Percentiles rank a stretch among this genome's conserved stretches.
These are phyloP conservation scores for Hypothenemus hampei DNA, from an alignment of 1,140 invertebrate species.

Conservation along the genomic window DNA sequence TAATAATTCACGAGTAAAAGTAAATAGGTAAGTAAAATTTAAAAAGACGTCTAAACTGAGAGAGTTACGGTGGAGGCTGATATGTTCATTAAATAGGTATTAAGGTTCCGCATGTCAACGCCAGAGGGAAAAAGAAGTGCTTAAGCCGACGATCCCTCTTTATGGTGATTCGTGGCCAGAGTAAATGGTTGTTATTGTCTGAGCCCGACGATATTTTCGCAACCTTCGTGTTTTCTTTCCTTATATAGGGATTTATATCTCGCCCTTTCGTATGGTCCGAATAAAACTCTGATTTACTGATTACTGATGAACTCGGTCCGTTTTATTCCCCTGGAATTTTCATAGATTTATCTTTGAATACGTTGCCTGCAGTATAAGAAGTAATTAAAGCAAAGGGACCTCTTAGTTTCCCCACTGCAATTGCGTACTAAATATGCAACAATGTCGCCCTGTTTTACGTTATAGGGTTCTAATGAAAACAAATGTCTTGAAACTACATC, in stretches of 20 bases:
- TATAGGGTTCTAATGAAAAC: conserved; percentile 21
- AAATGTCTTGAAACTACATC: conserved; percentile 16
- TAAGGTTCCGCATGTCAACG: conserved; percentile 21
- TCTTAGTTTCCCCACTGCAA: conserved; percentile 18
- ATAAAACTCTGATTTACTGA: no score
- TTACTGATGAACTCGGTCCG: no score
- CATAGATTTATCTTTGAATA: no score
- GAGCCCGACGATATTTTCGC: conserved; percentile 16
- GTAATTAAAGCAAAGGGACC: conserved; percentile 20
- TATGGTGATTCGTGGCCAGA: conserved; percentile 25
- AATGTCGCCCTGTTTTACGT: conserved; percentile 16
- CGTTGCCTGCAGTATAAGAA: conserved; percentile 13
- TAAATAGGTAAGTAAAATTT: conserved; percentile 27
- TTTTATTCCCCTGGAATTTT: no score
- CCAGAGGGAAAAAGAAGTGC: conserved; percentile 24
- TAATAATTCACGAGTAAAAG: conserved; percentile 20
- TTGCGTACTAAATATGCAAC: conserved; percentile 16
- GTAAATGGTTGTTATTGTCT: conserved; percentile 24
- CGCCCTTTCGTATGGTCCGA: no score
- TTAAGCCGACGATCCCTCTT: conserved; percentile 25
- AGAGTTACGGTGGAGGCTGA: conserved; percentile 10
- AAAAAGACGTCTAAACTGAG: conserved; percentile 16
- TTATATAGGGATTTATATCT: conserved; percentile 12
- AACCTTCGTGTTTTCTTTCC: conserved; percentile 16
- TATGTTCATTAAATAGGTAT: conserved; percentile 26